A percentile compares a stretch with the other conserved stretches of the same genome.
phyloP scores from a whole-genome alignment of 1,140 invertebrate genomes.

The Phortica variegata region DNA sequence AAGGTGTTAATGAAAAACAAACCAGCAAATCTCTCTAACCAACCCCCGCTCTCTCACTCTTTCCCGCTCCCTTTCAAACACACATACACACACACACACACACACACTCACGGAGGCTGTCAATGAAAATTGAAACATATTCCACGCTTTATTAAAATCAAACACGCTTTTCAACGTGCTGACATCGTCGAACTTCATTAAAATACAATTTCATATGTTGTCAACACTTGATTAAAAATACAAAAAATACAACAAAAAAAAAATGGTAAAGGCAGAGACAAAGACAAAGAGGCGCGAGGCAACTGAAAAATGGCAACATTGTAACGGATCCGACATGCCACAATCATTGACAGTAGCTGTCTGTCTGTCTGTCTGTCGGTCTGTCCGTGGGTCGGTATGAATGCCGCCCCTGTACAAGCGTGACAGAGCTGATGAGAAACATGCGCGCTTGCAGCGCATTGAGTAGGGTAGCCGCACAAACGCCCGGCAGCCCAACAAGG shows the following conservation, averaged over 20 bases:
- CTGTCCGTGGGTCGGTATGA: too few relatives aligned
- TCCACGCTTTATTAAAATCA: conserved; percentile 5
- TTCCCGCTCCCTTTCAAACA: too few relatives aligned
- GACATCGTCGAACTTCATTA: conserved; percentile 42
- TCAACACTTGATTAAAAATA: conserved; percentile 52
- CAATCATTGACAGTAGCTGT: conserved; percentile 4
- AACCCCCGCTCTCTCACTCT: too few relatives aligned
- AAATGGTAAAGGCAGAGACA: too few relatives aligned
- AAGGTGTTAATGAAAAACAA: not conserved
- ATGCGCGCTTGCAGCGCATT: not conserved
- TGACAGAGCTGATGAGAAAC: too few relatives aligned
- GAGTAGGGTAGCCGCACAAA: conserved; percentile 19
- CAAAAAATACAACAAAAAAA: conserved; percentile 1
- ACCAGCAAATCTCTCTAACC: too few relatives aligned
- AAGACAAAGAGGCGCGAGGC: too few relatives aligned
- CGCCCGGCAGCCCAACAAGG: conserved; percentile 9
- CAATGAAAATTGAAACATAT: not conserved
- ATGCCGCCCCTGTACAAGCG: too few relatives aligned
- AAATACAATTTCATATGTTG: conserved; percentile 49
- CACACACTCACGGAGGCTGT: not conserved
- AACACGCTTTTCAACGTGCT: too few relatives aligned
- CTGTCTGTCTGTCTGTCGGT: too few relatives aligned
- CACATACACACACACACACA: too few relatives aligned
- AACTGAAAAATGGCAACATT: not conserved
- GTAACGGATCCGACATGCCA: conserved; percentile 16